Conservation (phyloP, 2,888 invertebrate genomes). For the Magallana nippona region DNA sequence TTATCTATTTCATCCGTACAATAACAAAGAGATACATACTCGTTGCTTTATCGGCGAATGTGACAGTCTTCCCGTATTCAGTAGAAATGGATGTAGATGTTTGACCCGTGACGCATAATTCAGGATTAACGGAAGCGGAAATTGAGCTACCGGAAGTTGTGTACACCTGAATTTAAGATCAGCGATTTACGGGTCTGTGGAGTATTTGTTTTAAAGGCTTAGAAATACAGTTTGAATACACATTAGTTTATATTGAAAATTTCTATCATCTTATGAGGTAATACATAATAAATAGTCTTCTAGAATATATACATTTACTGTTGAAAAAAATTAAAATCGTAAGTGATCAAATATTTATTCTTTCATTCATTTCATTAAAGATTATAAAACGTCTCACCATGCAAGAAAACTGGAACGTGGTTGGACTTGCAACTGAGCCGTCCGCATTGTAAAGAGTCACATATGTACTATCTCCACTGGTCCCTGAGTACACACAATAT, state of each 20-base stretch:
- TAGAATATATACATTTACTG: too few species aligned
- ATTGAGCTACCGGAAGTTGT: slow-evolving; percentile 35
- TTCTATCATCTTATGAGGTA: too few species aligned
- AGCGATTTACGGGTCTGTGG: too few species aligned
- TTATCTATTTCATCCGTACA: too few species aligned
- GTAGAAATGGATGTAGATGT: slow-evolving; percentile 28
- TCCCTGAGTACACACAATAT: slow-evolving; percentile 57
- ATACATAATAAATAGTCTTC: too few species aligned
- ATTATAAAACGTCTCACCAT: slow-evolving; percentile 55
- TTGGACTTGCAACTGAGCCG: slow-evolving; percentile 50
- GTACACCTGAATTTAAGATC: slow-evolving; percentile 36
- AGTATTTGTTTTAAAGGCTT: too few species aligned
- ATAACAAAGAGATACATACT: slow-evolving; percentile 8
- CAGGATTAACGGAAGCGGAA: slow-evolving; percentile 41
- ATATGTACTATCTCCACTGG: slow-evolving; percentile 56
- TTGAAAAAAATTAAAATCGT: too few species aligned
- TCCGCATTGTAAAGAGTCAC: slow-evolving; percentile 65
- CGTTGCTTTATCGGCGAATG: slow-evolving; percentile 26
- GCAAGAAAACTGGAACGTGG: slow-evolving; percentile 57
- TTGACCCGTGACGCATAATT: slow-evolving; percentile 38
- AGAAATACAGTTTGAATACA: too few species aligned
- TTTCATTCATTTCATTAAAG: accelerated
- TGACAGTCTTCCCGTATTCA: slow-evolving; percentile 5
- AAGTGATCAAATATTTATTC: not conserved
- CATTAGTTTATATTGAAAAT: too few species aligned